Conservation (phyloP, 1,140 invertebrate species). For the Vollenhovia emeryi region DNA sequence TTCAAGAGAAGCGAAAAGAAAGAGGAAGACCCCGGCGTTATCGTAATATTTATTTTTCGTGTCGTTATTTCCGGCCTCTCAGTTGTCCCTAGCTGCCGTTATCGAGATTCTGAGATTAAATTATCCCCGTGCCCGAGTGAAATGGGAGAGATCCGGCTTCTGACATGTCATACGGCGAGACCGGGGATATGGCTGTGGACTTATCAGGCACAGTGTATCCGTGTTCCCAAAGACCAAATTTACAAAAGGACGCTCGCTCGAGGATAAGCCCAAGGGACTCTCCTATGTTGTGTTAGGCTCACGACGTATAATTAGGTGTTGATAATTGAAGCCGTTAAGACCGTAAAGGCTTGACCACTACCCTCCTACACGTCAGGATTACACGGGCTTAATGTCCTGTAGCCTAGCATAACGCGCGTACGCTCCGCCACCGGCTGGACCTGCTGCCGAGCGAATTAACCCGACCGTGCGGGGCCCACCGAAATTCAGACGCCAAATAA, state of each 20-base stretch:
- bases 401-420: constrained; percentile 22
- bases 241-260: constrained; percentile 59
- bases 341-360: constrained; percentile 76
- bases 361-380: constrained; percentile 66
- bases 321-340: constrained; percentile 82
- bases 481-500: constrained; percentile 16
- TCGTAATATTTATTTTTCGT: not conserved
- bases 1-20: not conserved
- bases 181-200: constrained; percentile 31
- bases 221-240: constrained; percentile 69
- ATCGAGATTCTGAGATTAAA: constrained; percentile 7
- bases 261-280: constrained; percentile 62
- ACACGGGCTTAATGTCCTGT: constrained; percentile 65
- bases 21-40: not conserved
- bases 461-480: not conserved
- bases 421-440: not conserved
- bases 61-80: not conserved
- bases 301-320: constrained; percentile 81
- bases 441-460: constrained; percentile 41
- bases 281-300: constrained; percentile 78
- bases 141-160: not conserved
- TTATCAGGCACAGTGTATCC: constrained; percentile 55
- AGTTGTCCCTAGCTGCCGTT: not conserved
- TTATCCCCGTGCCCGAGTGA: not conserved
- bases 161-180: not conserved